phyloP scores from a whole-genome alignment of 2,113 vertebrate genomes.

The Grallaria varia region DNA sequence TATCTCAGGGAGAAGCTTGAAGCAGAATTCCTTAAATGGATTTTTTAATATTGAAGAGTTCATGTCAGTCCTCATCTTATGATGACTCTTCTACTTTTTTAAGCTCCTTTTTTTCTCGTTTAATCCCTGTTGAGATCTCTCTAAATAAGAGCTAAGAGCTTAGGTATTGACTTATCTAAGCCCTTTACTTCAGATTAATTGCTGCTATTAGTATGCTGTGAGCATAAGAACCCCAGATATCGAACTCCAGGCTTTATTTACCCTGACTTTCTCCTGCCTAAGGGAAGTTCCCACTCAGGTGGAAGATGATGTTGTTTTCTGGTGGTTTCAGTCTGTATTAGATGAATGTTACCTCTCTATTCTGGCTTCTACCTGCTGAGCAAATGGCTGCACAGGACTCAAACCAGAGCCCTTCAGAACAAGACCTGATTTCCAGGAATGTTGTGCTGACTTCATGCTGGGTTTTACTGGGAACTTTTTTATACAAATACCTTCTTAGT shows the following conservation, averaged over 20 bases:
- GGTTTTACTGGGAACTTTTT: not conserved
- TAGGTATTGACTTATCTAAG: constrained; percentile 50
- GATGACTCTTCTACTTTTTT: constrained; percentile 40
- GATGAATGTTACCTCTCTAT: not conserved
- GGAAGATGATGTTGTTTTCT: not conserved
- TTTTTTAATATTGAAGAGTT: constrained; percentile 47
- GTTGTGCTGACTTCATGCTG: not conserved
- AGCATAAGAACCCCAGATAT: constrained; percentile 27
- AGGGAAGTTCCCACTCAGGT: not conserved
- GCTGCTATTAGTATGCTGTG: constrained; percentile 23
- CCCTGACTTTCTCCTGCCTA: not conserved
- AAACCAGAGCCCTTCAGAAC: not conserved
- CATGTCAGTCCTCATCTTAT: constrained; percentile 34
- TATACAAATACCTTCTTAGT: not conserved
- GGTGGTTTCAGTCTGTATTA: not conserved
- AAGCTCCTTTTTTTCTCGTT: constrained; percentile 41
- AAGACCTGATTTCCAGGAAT: not conserved
- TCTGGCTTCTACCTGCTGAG: not conserved
- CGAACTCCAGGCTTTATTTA: not conserved
- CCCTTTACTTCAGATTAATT: constrained; percentile 52
- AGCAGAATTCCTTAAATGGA: not conserved
- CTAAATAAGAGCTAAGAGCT: constrained; percentile 62
- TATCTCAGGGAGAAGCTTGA: not conserved
- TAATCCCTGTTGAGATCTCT: constrained; percentile 51
- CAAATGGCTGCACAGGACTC: not conserved